Evolutionary conservation across 2,888 invertebrate species (phyloP).

Genomic region (Drosophila glabriapex): DNA sequence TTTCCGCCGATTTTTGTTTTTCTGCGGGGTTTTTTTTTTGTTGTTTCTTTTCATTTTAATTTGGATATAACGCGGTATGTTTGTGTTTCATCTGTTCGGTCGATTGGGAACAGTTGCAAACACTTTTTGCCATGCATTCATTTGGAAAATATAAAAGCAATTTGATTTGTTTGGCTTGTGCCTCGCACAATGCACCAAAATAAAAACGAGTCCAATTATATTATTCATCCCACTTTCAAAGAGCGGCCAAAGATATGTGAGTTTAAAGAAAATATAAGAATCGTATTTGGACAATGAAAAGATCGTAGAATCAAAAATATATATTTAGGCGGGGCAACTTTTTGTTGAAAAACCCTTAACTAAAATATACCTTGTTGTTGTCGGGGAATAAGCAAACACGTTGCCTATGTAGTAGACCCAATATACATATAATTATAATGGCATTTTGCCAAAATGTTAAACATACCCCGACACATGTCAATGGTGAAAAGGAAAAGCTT

Average conservation of each 20-base stretch:
- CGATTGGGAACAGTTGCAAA: slow-evolving; percentile 3
- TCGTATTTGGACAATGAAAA: not conserved
- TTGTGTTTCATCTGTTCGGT: not conserved
- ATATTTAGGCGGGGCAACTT: not conserved
- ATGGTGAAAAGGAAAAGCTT: slow-evolving; percentile 36
- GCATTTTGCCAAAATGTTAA: slow-evolving; percentile 73
- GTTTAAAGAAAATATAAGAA: not conserved
- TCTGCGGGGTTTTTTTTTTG: not conserved
- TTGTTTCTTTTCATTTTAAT: slow-evolving; percentile 2
- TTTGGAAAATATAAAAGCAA: slow-evolving; percentile 48
- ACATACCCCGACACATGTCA: slow-evolving; percentile 24
- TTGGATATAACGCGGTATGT: not conserved
- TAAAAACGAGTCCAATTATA: slow-evolving; percentile 8
- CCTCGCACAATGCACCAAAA: slow-evolving; percentile 31
- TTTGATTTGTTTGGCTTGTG: slow-evolving; percentile 66
- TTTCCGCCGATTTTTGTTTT: slow-evolving; percentile 4
- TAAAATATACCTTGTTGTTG: not conserved
- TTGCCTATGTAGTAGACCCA: slow-evolving; percentile 13
- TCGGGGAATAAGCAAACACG: slow-evolving; percentile 28
- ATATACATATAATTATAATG: slow-evolving; percentile 75
- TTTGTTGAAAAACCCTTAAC: not conserved
- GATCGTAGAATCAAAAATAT: not conserved
- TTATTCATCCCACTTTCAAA: not conserved
- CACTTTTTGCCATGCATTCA: slow-evolving; percentile 3
- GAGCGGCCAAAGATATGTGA: not conserved